A percentile compares a stretch with the other conserved stretches of the same genome.
phyloP scores from a whole-genome alignment of 1,140 invertebrate species.

The Ostrea denselamellosa region DNA sequence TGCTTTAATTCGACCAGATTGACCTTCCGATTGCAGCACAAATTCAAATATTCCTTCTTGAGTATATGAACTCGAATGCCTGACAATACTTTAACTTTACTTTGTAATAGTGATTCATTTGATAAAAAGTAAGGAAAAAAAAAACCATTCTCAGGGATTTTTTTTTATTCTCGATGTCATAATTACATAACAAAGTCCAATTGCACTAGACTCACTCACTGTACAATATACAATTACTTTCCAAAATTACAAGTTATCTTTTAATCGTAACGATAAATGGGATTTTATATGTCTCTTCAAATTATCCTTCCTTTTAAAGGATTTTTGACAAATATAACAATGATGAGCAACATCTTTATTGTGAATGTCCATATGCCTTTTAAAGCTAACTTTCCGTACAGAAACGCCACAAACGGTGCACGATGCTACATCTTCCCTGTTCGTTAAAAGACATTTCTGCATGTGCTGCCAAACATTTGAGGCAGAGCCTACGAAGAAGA shows the following conservation, averaged over 20 bases:
- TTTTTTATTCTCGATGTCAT: background rate
- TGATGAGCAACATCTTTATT: background rate
- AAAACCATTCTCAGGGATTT: background rate
- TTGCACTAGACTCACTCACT: background rate
- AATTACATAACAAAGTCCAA: background rate
- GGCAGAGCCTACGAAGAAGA: constrained; percentile 28
- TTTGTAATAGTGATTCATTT: background rate
- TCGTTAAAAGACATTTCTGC: constrained; percentile 28
- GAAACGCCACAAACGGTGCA: constrained; percentile 9
- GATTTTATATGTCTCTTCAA: constrained; percentile 10
- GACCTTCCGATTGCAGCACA: no score
- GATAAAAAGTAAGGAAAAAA: background rate
- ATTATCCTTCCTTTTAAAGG: constrained; percentile 23
- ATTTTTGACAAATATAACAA: background rate
- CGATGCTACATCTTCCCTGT: constrained; percentile 8
- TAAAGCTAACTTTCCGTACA: background rate
- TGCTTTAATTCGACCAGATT: no score
- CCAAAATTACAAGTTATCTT: background rate
- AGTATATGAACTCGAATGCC: no score
- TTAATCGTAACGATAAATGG: background rate
- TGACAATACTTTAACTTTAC: background rate
- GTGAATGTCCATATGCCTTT: constrained; percentile 25
- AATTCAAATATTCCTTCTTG: no score
- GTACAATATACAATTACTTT: background rate
- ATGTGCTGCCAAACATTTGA: background rate